A percentile compares a stretch with the other conserved stretches of the same genome.
These are phyloP conservation scores for Calcarius lapponicus DNA, from an alignment of 2,797 vertebrate species.

Conservation along the genomic window DNA sequence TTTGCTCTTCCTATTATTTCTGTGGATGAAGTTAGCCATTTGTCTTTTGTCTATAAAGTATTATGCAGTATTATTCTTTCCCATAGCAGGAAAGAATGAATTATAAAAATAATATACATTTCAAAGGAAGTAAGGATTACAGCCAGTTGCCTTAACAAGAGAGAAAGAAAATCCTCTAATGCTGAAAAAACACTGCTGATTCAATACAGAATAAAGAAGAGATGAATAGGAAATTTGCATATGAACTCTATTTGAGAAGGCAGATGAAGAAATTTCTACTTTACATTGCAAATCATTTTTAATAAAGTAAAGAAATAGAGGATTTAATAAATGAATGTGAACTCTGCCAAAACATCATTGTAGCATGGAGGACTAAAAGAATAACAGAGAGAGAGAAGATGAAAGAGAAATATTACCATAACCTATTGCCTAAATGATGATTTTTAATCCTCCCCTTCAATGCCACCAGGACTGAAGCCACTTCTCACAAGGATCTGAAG, in stretches of 20 bases:
- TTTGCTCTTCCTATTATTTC: not conserved
- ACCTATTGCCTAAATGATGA: not conserved
- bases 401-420: conserved; percentile 35
- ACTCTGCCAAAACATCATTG: conserved; percentile 12
- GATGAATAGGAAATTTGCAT: conserved; percentile 30
- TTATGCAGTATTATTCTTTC: not conserved
- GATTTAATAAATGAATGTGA: not conserved
- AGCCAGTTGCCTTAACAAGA: not conserved
- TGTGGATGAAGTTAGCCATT: not conserved
- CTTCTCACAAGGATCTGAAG: not conserved
- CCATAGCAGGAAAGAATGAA: not conserved
- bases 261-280: conserved; percentile 9
- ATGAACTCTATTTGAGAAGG: not conserved
- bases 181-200: conserved; percentile 6
- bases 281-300: conserved; percentile 30
- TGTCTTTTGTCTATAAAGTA: not conserved
- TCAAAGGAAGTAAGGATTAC: not conserved
- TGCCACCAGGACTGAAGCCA: not conserved
- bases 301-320: conserved; percentile 6
- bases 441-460: not conserved
- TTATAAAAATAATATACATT: conserved; percentile 19
- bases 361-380: not conserved
- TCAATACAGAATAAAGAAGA: not conserved
- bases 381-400: not conserved
- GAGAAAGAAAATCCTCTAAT: conserved; percentile 2